Percentiles rank a stretch among this genome's conserved stretches.
phyloP scores from a whole-genome alignment of 1,140 invertebrate species.

The Wasmannia auropunctata region DNA sequence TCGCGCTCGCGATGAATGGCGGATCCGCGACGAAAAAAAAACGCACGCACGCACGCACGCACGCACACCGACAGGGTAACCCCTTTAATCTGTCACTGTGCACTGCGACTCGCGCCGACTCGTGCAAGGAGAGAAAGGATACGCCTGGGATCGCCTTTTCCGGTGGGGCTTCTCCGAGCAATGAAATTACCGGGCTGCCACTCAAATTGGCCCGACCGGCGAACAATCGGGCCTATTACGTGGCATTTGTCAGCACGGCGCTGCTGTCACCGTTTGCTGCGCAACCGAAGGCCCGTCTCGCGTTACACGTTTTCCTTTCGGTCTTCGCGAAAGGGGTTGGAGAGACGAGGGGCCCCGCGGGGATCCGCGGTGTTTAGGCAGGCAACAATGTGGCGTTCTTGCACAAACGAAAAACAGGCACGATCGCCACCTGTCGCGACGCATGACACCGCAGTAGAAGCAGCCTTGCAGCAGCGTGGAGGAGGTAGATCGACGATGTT shows the following conservation, averaged over 20 bases:
- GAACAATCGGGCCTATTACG: conserved; percentile 85
- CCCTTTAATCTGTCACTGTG: conserved; percentile 56
- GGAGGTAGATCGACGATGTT: conserved; percentile 32
- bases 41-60: conserved; percentile 14
- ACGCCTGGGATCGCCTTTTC: conserved; percentile 79
- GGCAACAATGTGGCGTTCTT: conserved; percentile 72
- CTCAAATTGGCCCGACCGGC: conserved; percentile 84
- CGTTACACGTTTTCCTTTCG: conserved; percentile 74
- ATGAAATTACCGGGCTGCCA: conserved; percentile 83
- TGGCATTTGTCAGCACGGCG: conserved; percentile 82
- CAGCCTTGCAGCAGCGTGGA: conserved; percentile 43
- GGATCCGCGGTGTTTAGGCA: conserved; percentile 72
- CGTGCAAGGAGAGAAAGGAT: conserved; percentile 53
- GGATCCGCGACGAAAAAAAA: conserved; percentile 24
- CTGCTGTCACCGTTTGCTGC: conserved; percentile 64
- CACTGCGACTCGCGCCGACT: conserved; percentile 33
- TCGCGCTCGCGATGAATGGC: conserved; percentile 63
- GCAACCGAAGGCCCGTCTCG: conserved; percentile 61
- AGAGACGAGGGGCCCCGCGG: conserved; percentile 72
- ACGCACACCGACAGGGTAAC: conserved; percentile 19
- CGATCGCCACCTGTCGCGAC: conserved; percentile 65
- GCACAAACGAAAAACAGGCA: conserved; percentile 41
- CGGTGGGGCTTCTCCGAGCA: conserved; percentile 73
- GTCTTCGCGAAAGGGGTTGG: conserved; percentile 41
- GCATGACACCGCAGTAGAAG: conserved; percentile 13